phyloP scores from a whole-genome alignment of 2,113 vertebrate species.

The Hemiprocne comata region DNA sequence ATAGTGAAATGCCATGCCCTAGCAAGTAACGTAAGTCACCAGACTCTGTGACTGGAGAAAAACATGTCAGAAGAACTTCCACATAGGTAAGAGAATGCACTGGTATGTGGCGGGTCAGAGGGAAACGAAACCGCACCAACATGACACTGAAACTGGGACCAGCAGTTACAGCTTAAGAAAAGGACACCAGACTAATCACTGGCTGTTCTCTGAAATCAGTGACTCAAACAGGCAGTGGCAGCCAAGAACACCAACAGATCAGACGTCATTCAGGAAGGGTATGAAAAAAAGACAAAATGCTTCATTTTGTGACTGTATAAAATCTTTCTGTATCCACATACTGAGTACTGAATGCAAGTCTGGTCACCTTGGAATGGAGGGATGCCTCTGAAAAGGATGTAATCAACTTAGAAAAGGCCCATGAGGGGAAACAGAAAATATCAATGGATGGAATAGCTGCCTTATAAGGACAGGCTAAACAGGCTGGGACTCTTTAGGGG shows the following conservation, averaged over 20 bases:
- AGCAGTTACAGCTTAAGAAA: neutral
- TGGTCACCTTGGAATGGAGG: neutral
- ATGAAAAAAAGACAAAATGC: conserved; percentile 5
- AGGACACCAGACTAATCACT: neutral
- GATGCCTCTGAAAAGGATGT: neutral
- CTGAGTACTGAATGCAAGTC: neutral
- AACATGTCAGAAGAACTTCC: neutral
- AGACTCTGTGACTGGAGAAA: neutral
- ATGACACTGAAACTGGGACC: neutral
- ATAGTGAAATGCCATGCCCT: neutral
- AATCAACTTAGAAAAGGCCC: neutral
- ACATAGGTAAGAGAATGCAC: neutral
- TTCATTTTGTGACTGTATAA: neutral
- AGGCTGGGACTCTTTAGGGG: neutral
- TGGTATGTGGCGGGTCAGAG: fast-evolving
- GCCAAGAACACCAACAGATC: neutral
- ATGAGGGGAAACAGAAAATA: neutral
- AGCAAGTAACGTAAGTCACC: neutral
- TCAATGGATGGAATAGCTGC: neutral
- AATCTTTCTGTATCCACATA: neutral
- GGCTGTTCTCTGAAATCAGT: neutral
- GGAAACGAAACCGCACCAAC: neutral
- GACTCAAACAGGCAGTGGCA: neutral
- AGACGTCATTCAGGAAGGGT: neutral
- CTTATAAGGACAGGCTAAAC: neutral